Evolutionary conservation across 2,888 invertebrate genomes (phyloP), one percentile per base, ranked within the genome.

Genomic region (Altica lythri): DNA sequence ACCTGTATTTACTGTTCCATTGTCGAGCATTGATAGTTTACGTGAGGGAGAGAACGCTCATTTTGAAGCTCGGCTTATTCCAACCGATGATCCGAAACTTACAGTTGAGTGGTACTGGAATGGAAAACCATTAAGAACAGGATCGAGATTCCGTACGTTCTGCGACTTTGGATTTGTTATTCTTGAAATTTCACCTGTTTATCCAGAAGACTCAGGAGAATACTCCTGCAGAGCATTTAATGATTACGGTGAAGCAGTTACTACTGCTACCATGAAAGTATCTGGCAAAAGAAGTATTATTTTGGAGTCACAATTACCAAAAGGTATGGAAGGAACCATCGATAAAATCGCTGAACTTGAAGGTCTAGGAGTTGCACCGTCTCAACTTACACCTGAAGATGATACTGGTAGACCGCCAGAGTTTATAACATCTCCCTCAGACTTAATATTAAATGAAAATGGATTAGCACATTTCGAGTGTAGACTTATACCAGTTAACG

Each of bases 151-250:
- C 81, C 90, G 96, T 63, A 95, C 96, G 19, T 94, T 95, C 86
- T 92, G 95, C 72, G 97, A 98, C 79, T 97, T 98, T 77, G 97
- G 98, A 53, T 96, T 95, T 73, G 96, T 95, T 18, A 95, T 97
- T 64, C 81, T 98, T 62, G 97, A 98, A 82, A 96, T 98, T 67
- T 92, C 95, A 5, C 97, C 97, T 0, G 95, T 96, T 8, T 95
- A 95, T 74, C 94, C 95, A 1, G 95, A 95, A 80, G 97, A 98
- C 75, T 91, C 94, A 17, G 96, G 95, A 12, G 92, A 92, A 78
- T 92, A 91, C 71, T 86, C 90, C 42, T 94, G 94, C 78, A 83
- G 93, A 70, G 94, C 94, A 12, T 85, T 83, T 53, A 94, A 94
- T 68, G 89, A 92, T 64, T 92, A 90, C 64, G 94, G 94, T 38